Percentiles rank a stretch among this genome's conserved stretches.
phyloP scores from a whole-genome alignment of 2,113 vertebrate species.

The Ophthalmolycus amberensis region DNA sequence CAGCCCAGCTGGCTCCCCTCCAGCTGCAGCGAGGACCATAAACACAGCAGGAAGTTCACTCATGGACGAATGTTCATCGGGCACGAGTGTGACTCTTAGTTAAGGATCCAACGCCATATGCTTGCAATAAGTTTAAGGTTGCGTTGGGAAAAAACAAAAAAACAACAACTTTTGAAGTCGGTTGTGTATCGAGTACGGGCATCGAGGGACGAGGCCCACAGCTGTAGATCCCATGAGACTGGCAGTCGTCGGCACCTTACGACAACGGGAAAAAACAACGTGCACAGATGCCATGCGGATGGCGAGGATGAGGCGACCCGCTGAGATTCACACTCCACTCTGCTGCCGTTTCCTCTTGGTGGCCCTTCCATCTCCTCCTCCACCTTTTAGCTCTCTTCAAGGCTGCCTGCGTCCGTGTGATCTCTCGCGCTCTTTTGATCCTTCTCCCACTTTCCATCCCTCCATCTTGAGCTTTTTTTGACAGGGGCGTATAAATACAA shows the following conservation, averaged over 20 bases:
- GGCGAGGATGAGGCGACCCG: slow-evolving; percentile 66
- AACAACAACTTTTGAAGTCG: slow-evolving; percentile 40
- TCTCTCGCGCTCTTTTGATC: slow-evolving; percentile 62
- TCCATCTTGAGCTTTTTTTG: slow-evolving; percentile 62
- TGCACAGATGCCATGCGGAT: slow-evolving; percentile 44
- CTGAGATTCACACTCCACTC: slow-evolving; percentile 73
- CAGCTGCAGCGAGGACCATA: slow-evolving; percentile 46
- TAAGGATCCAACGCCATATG: slow-evolving; percentile 17
- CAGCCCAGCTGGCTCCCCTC: slow-evolving; percentile 52
- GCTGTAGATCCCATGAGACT: slow-evolving; percentile 55
- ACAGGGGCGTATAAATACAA: slow-evolving; percentile 49
- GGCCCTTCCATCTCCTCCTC: slow-evolving; percentile 62
- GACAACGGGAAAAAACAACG: slow-evolving; percentile 49
- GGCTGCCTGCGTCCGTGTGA: slow-evolving; percentile 58
- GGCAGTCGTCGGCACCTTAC: slow-evolving; percentile 55
- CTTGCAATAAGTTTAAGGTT: slow-evolving; percentile 26
- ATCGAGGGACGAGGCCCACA: slow-evolving; percentile 61
- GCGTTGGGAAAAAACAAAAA: background rate
- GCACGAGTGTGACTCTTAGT: slow-evolving; percentile 32
- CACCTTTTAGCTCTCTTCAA: slow-evolving; percentile 66
- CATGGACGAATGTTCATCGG: slow-evolving; percentile 42
- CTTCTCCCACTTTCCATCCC: slow-evolving; percentile 49
- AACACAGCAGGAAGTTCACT: slow-evolving; percentile 47
- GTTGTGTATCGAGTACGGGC: slow-evolving; percentile 32
- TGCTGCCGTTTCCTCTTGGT: slow-evolving; percentile 37